Evolutionary conservation across 1,140 invertebrate species (phyloP).

Genomic region (Melanaphis sacchari): DNA sequence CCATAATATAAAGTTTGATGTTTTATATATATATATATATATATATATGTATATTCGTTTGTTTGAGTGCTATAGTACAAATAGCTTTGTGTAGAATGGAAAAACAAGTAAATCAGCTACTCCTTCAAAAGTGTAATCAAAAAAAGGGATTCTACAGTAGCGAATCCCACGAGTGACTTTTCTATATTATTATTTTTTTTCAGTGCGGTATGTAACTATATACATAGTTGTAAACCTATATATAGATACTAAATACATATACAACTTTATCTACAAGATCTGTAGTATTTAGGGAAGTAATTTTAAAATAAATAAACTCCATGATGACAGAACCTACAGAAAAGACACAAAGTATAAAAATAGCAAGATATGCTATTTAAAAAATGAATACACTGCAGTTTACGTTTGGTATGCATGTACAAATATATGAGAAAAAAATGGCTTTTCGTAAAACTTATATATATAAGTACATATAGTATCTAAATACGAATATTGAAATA

Average conservation of each 20-base stretch:
- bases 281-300: neutral
- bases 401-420: neutral
- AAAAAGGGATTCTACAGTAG: constrained; percentile 37
- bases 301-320: constrained; percentile 43
- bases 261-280: neutral
- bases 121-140: constrained; percentile 32
- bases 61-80: constrained; percentile 3
- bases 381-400: neutral
- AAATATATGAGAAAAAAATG: neutral
- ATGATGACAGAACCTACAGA: neutral
- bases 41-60: constrained; percentile 10
- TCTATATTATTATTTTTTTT: constrained; percentile 40
- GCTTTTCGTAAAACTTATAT: constrained; percentile 11
- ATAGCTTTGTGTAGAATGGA: neutral
- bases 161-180: constrained; percentile 31
- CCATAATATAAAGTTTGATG: neutral
- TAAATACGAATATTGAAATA: neutral
- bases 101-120: constrained; percentile 36
- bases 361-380: neutral
- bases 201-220: neutral
- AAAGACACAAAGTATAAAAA: neutral
- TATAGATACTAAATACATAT: neutral
- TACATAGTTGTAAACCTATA: neutral
- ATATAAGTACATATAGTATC: neutral
- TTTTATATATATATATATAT: neutral